A percentile compares a stretch with the other conserved stretches of the same genome.
phyloP scores from a whole-genome alignment of 1,140 invertebrate species.

The Limonius californicus region DNA sequence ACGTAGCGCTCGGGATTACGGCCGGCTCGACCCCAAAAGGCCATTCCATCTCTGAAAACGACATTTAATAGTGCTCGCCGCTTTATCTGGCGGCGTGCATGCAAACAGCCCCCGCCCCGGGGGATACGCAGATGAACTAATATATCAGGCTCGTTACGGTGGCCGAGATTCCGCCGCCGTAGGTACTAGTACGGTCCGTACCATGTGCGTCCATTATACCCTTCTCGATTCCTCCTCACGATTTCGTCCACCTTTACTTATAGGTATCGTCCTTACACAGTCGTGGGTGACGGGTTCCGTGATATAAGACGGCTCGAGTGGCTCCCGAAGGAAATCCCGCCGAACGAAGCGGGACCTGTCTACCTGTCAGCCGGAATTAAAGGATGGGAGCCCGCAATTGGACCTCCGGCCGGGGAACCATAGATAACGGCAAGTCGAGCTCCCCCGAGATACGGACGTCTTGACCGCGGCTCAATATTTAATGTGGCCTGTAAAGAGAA shows the following conservation, averaged over 20 bases:
- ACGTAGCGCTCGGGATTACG: conserved; percentile 31
- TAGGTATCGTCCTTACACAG: neutral
- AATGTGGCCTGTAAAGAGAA: conserved; percentile 27
- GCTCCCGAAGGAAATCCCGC: conserved; percentile 40
- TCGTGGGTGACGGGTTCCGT: conserved; percentile 19
- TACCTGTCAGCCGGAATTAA: conserved; percentile 46
- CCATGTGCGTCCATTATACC: too few relatives aligned
- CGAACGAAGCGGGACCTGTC: conserved; percentile 30
- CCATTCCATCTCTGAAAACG: conserved; percentile 26
- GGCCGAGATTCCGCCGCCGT: neutral
- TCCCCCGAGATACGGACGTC: conserved; percentile 31
- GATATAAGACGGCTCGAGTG: conserved; percentile 39
- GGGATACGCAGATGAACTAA: conserved; percentile 9
- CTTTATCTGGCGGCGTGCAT: conserved; percentile 38
- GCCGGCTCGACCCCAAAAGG: conserved; percentile 24
- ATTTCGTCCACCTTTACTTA: neutral
- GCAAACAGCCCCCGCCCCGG: conserved; percentile 27
- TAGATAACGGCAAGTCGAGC: conserved; percentile 39
- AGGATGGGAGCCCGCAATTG: conserved; percentile 40
- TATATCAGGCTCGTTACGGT: neutral
- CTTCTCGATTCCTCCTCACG: neutral
- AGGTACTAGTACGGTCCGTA: neutral
- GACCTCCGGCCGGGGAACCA: conserved; percentile 30
- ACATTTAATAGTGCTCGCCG: conserved; percentile 29
- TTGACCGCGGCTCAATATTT: conserved; percentile 40